Evolutionary conservation across 2,113 vertebrate species (phyloP), one percentile per base, ranked within the genome.

Genomic region (Ptychochromis oligacanthus): DNA sequence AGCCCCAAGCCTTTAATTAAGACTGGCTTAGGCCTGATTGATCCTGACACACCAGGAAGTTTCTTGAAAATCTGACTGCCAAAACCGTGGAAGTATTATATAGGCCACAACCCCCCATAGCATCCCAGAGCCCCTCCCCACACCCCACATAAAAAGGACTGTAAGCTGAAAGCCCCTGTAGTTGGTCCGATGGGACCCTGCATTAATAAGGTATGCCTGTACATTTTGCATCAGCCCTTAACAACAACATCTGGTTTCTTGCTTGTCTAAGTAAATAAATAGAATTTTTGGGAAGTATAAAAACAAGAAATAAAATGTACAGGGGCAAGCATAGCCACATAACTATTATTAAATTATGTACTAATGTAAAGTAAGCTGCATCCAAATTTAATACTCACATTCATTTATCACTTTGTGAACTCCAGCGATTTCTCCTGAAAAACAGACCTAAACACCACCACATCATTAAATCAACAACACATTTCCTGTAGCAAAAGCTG

Each of bases 1-100:
- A 88, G 93, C 91, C 93, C 92, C 91, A 89, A 94, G 94, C 93
- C 93, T 95, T 96, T 96, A 96, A 96, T 96, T 96, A 96, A 96
- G 94, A 94, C 93, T 95, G 95, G 95, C 95, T 96, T 96, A 96
- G 93, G 91, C 89, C 91, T 90, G 92, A 95, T 93, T 95, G 95
- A 94, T 95, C 93, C 93, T 94, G 94, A 95, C 93, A 94, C 94
- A 95, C 93, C 93, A 92, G 95, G 95, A 95, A 94, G 95, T 94
- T 95, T 95, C 94, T 95, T 93, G 87, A 95, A 93, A 93, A 93
- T 92, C 92, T 91, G 82, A 92, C 91, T 87, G 90, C 86, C 88
- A 89, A 92, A 94, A 90, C 92, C 89, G 89, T 92, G 92, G 89
- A 91, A 89, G 91, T 92, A 93, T 93, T 93, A 92, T 92, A 93